Evolutionary conservation across 1,140 invertebrate genomes (phyloP).

Genomic region (Drosophila ficusphila): DNA sequence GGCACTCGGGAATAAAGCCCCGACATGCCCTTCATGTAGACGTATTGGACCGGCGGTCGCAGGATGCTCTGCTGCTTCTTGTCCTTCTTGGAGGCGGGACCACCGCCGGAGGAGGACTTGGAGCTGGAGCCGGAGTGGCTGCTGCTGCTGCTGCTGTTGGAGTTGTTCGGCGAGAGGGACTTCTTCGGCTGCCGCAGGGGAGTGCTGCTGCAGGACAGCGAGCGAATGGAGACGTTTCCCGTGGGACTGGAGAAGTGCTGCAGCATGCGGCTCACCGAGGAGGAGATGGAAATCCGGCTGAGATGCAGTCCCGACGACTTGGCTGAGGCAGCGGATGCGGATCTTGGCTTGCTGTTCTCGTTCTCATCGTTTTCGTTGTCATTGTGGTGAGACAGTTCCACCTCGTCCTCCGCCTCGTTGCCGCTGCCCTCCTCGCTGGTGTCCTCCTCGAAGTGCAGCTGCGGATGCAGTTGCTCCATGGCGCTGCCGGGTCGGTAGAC

Average conservation of each 20-base stretch:
- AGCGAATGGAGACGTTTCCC: constrained; percentile 84
- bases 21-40: constrained; percentile 83
- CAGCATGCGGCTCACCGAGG: constrained; percentile 88
- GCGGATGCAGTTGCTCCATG: constrained; percentile 85
- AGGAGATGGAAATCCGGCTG: constrained; percentile 84
- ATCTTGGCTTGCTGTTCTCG: constrained; percentile 38
- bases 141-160: constrained; percentile 48
- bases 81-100: constrained; percentile 58
- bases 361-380: constrained; percentile 25
- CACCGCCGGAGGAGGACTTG: constrained; percentile 28
- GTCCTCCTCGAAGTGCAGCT: constrained; percentile 80
- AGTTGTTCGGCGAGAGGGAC: constrained; percentile 48
- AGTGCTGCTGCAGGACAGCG: constrained; percentile 87
- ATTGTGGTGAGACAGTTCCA: too few relatives aligned
- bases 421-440: constrained; percentile 40
- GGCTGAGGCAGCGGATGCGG: constrained; percentile 49
- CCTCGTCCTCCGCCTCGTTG: constrained; percentile 41
- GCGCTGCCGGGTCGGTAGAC: constrained; percentile 66
- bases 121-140: constrained; percentile 31
- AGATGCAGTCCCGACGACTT: constrained; percentile 61
- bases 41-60: constrained; percentile 79
- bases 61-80: constrained; percentile 83
- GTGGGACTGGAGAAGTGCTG: constrained; percentile 85
- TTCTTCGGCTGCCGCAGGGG: constrained; percentile 80
- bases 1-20: constrained; percentile 77